Percentiles rank a stretch among this genome's conserved stretches.
Evolutionary conservation across 2,888 invertebrate genomes (phyloP).

Genomic region (Mystacides longicornis): DNA sequence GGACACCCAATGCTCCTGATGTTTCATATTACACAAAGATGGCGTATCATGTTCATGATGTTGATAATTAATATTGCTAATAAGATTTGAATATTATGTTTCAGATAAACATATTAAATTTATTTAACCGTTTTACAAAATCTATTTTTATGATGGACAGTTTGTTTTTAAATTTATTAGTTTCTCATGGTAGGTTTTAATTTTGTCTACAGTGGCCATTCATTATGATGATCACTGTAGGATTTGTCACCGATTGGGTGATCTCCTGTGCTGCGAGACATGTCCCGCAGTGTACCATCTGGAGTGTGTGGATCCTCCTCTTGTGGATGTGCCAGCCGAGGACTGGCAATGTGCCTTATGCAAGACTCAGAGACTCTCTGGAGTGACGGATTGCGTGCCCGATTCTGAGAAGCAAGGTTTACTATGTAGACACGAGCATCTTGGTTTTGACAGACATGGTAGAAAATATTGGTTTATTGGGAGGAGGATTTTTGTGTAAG

Average conservation of each 20-base stretch:
- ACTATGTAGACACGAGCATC: slow-evolving; percentile 84
- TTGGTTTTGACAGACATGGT: slow-evolving; percentile 94
- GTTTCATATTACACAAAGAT: no score
- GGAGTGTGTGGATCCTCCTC: slow-evolving; percentile 91
- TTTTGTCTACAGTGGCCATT: slow-evolving; percentile 67
- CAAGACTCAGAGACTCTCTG: slow-evolving; percentile 82
- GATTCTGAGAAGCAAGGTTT: slow-evolving; percentile 88
- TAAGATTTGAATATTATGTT: no score
- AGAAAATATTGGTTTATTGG: slow-evolving; percentile 96
- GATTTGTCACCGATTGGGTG: slow-evolving; percentile 87
- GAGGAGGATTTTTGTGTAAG: slow-evolving; percentile 86
- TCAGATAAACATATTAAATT: neutral
- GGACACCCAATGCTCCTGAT: no score
- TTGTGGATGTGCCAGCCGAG: slow-evolving; percentile 90
- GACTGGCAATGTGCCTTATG: slow-evolving; percentile 97
- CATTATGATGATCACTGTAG: slow-evolving; percentile 91
- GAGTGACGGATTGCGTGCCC: slow-evolving; percentile 88
- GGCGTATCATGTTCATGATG: no score
- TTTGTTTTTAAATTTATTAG: no score
- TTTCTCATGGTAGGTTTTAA: no score
- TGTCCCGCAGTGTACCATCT: slow-evolving; percentile 98
- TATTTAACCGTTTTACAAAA: neutral
- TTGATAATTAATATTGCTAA: no score
- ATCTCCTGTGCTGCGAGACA: slow-evolving; percentile 93
- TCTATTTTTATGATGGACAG: no score